Evolutionary conservation across 2,113 vertebrate species (phyloP), one percentile per base, ranked within the genome.

Genomic region (Lasiurus cinereus): DNA sequence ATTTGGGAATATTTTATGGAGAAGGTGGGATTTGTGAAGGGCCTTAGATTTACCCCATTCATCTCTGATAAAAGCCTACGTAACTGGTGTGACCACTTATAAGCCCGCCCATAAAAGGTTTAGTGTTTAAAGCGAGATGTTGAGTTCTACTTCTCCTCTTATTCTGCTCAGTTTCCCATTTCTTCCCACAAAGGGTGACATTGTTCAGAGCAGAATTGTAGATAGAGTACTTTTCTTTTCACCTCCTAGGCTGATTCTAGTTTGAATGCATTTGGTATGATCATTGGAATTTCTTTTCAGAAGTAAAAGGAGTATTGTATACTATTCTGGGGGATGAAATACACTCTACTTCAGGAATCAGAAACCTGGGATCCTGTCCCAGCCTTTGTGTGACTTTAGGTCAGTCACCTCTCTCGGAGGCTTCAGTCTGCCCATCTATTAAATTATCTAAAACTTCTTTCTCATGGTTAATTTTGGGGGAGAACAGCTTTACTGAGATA

Each of bases 131-230:
- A 83, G 43, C 1, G 52, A 93, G 83, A 95, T 86, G 79, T 66
- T 89, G 69, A 88, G 79, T 70, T 93, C 74, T 67, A 54, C 91
- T 92, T 95, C 83, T 76, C 43, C 33, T 95, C 73, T 69, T 46
- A 70, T n/a, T 95, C 64, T 33, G n/a, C 21, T 83, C 79, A 62
- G 62, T 87, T 96, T 96, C 70, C 70, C 19, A 31, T 96, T 83
- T 89, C 83, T 96, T 62, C 93, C 59, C 56, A 91, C 70, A 93
- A 96, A 83, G 83, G 16, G 50, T 66, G 56, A 80, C 76, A 91
- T 70, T 95, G 92, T 95, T 95, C 83, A 80, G 46, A 87, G 48
- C 8, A 93, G 83, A 97, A 86, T 5, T 83, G 54, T 50, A 92
- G 86, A 64, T 33, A 76, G 43, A 83, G 24, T 39, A 27, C 43